Evolutionary conservation across 1,140 invertebrate genomes (phyloP).

Genomic region (Archivesica marissinica): DNA sequence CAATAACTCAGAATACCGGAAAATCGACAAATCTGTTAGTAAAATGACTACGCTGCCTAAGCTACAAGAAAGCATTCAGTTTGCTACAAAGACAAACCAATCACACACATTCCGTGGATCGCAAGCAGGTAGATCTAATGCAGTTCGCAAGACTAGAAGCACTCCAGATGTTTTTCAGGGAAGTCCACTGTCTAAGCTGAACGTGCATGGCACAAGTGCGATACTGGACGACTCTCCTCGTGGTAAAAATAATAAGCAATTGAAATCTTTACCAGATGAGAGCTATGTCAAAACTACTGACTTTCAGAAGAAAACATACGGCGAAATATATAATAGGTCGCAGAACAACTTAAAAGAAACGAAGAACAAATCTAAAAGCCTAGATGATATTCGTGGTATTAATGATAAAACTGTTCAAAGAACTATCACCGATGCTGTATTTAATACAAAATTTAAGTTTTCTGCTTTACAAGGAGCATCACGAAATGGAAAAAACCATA

Average conservation of each 20-base stretch:
- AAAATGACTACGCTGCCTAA: not conserved
- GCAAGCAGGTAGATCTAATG: not conserved
- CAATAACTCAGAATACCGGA: not conserved
- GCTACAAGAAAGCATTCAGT: not conserved
- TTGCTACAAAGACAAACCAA: not conserved
- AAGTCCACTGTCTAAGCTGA: not conserved
- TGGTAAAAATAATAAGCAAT: not conserved
- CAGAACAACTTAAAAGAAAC: not conserved
- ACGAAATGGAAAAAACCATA: not conserved
- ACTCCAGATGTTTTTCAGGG: constrained; percentile 23
- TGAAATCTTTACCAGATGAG: not conserved
- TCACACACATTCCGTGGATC: not conserved
- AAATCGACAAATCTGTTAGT: not conserved
- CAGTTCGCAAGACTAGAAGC: constrained; percentile 29
- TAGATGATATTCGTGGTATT: constrained; percentile 2
- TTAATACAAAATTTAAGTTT: too few relatives aligned
- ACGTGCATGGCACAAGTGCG: not conserved
- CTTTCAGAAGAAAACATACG: not conserved
- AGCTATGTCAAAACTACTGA: not conserved
- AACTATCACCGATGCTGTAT: not conserved
- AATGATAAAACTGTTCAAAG: not conserved
- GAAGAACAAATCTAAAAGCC: constrained; percentile 27
- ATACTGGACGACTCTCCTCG: not conserved
- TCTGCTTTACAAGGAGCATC: not conserved
- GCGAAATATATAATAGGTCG: not conserved